Evolutionary conservation across 1,140 invertebrate genomes (phyloP), one percentile per base, ranked within the genome.

Genomic region (Drosophila biarmipes): DNA sequence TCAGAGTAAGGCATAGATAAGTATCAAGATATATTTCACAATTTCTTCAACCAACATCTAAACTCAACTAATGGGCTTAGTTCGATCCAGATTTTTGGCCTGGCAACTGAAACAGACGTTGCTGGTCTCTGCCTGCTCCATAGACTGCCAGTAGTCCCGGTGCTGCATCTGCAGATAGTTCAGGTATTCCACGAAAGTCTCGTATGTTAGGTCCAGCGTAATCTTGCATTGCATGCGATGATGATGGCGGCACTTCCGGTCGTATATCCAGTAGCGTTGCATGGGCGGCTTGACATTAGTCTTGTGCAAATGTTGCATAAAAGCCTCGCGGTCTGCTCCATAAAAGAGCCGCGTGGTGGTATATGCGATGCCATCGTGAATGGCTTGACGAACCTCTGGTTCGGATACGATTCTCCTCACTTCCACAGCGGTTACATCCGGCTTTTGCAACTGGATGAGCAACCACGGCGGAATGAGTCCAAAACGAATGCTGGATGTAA

Each of bases 311-410:
- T 85, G 59, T 35, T 17, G 31, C 31, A 38, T 53, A 6, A 85
- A 85, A 4, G 51, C 80, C 14, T 77, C 62, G 3, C 58, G 54
- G 69, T 85, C 73, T 15, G 34, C 0, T 21, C 73, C 76, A 21
- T 73, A 85, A 35, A 61, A 85, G 0, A 85, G 42, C 0, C 81
- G 58, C 7, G 76, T 59, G 14, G 73, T 84, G 0, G 81, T 85
- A 21, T 77, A 85, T 2, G 76, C 76, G 45, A 85, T 77, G 19
- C 81, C 80, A 12, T 84, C 63, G 17, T 85, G 73, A 14, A 85
- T 34, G 2, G 38, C 52, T 42, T 85, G 66, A 1, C 69, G 34
- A 27, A 85, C 81, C 2, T 53, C 52, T 0, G 59, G n/a, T 6
- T 55, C 24, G 4, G 48, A 12, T 6, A 27, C 24, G 6, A 85